Percentiles rank a stretch among this genome's conserved stretches.
Evolutionary conservation across 2,797 vertebrate genomes (phyloP).

Genomic region (Halcyon leucocephala): DNA sequence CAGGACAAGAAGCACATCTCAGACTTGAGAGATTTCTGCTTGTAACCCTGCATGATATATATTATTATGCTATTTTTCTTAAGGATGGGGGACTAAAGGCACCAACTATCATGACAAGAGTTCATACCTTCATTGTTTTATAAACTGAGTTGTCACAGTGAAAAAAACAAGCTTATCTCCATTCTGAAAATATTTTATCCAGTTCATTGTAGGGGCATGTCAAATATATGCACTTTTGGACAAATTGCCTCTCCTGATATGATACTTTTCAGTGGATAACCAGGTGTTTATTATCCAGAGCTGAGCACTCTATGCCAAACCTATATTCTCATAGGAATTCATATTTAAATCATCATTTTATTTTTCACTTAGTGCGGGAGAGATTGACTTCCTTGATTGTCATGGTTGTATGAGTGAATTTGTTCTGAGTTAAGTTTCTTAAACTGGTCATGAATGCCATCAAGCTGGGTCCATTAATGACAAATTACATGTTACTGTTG

Average conservation of each 20-base stretch:
- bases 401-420: neutral
- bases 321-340: neutral
- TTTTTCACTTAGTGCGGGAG: neutral
- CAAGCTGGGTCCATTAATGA: neutral
- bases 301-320: neutral
- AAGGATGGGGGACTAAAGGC: neutral
- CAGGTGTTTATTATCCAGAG: neutral
- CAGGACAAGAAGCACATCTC: neutral
- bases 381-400: neutral
- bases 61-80: neutral
- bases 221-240: neutral
- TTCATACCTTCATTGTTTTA: neutral
- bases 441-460: neutral
- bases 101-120: neutral
- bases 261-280: neutral
- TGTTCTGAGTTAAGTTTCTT: neutral
- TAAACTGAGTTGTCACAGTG: neutral
- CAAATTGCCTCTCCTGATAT: neutral
- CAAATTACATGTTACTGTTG: neutral
- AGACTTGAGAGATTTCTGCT: neutral
- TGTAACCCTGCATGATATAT: neutral
- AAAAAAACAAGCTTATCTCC: neutral
- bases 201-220: neutral
- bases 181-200: neutral
- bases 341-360: conserved; percentile 4